Percentiles rank a stretch among this genome's conserved stretches.
These are phyloP conservation scores for Portevinia maculata DNA, from an alignment of 2,888 invertebrate species.

Conservation along the genomic window DNA sequence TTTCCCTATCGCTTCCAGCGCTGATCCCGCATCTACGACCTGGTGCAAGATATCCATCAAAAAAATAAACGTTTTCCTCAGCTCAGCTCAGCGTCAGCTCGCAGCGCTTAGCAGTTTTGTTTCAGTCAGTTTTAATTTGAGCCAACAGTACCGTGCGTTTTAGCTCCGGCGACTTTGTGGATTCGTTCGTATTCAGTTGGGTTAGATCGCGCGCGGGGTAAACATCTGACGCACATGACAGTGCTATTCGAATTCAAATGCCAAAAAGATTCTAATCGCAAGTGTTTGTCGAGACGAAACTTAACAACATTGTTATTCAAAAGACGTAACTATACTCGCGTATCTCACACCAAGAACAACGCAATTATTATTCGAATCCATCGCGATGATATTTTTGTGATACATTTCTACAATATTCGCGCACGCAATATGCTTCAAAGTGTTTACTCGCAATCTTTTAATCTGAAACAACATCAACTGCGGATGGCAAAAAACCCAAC, in stretches of 20 bases:
- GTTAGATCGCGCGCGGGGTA: conserved; percentile 67
- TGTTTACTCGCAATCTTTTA: conserved; percentile 10
- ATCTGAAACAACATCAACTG: conserved; percentile 1
- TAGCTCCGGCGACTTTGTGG: conserved; percentile 18
- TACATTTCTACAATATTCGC: conserved; percentile 27
- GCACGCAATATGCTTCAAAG: conserved; percentile 22
- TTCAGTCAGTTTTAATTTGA: conserved; percentile 23
- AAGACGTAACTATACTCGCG: conserved; percentile 23
- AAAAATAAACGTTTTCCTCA: conserved; percentile 68
- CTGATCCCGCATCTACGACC: conserved; percentile 71
- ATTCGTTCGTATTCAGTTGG: conserved; percentile 47
- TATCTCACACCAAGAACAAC: conserved; percentile 9
- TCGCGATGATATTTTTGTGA: not conserved
- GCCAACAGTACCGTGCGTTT: conserved; percentile 30
- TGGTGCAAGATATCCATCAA: conserved; percentile 72
- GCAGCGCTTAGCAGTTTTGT: conserved; percentile 18
- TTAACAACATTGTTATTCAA: conserved; percentile 42
- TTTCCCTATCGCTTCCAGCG: conserved; percentile 62
- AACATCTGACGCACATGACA: conserved; percentile 46
- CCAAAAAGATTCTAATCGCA: conserved; percentile 15
- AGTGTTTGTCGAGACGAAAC: not conserved
- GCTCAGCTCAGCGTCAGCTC: conserved; percentile 46
- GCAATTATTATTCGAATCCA: not conserved
- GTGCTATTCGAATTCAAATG: conserved; percentile 48
- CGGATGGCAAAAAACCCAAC: conserved; percentile 27